Evolutionary conservation across 2,888 invertebrate species (phyloP).

Genomic region (Agrochola macilenta): DNA sequence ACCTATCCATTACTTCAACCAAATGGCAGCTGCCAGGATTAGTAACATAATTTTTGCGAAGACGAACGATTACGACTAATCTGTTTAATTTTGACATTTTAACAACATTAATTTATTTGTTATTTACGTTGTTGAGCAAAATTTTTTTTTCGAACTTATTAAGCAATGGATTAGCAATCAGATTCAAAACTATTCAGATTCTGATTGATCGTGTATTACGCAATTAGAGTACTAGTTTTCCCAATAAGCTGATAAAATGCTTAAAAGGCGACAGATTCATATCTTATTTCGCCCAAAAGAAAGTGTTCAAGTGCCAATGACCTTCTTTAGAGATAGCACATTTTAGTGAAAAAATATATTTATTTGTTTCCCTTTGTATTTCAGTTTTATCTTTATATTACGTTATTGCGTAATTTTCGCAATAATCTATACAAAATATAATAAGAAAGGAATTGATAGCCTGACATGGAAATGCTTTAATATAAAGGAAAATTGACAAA

Average conservation of each 20-base stretch:
- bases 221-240: no score
- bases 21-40: neutral
- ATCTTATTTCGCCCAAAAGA: constrained; percentile 8
- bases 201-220: no score
- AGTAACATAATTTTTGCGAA: neutral
- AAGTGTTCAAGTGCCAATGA: constrained; percentile 34
- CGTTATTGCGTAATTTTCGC: constrained; percentile 28
- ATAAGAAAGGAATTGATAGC: neutral
- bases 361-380: constrained; percentile 43
- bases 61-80: neutral
- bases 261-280: neutral
- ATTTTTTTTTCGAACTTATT: no score
- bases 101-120: no score
- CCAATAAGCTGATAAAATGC: constrained; percentile 1
- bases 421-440: constrained; percentile 6
- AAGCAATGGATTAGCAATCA: no score
- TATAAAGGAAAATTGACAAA: constrained; percentile 1
- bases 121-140: no score
- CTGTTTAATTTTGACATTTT: no score
- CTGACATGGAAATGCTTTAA: neutral
- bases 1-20: no score
- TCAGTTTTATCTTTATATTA: constrained; percentile 12
- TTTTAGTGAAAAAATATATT: neutral
- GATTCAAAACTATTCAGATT: no score
- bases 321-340: constrained; percentile 17